Conservation (phyloP, 2,797 vertebrate species). For the Onychomys leucogaster region DNA sequence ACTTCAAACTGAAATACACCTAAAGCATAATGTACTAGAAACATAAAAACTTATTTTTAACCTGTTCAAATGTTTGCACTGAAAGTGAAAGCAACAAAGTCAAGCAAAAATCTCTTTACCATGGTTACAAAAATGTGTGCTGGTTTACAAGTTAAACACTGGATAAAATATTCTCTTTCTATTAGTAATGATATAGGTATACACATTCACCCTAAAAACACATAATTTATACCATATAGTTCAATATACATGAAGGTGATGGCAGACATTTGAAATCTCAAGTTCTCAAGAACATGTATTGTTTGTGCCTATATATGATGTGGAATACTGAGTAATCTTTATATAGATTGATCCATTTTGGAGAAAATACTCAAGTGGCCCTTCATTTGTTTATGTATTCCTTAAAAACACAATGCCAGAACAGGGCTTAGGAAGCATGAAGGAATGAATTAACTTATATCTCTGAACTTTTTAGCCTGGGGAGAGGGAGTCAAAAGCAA, state of each 20-base stretch:
- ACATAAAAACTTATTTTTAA: background rate
- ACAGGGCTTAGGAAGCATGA: background rate
- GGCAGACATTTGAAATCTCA: background rate
- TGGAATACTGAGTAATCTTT: slow-evolving; percentile 12
- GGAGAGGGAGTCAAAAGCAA: background rate
- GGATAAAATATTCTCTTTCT: background rate
- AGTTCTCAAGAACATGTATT: background rate
- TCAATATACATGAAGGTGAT: background rate
- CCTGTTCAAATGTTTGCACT: background rate
- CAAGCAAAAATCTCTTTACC: background rate
- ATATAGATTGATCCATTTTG: background rate
- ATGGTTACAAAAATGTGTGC: background rate
- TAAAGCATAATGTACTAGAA: background rate
- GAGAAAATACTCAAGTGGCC: background rate
- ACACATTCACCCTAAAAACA: background rate
- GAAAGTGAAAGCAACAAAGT: background rate
- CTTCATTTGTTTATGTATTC: slow-evolving; percentile 32
- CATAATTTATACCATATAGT: background rate
- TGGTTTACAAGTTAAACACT: background rate
- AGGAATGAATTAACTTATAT: slow-evolving; percentile 21
- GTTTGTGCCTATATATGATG: background rate
- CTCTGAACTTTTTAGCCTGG: slow-evolving; percentile 10
- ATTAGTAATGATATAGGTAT: background rate
- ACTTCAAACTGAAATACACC: background rate
- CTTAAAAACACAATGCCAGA: background rate